Base-by-base conservation (phyloP, 1,140 invertebrate genomes). In the Ectropis grisescens region DNA sequence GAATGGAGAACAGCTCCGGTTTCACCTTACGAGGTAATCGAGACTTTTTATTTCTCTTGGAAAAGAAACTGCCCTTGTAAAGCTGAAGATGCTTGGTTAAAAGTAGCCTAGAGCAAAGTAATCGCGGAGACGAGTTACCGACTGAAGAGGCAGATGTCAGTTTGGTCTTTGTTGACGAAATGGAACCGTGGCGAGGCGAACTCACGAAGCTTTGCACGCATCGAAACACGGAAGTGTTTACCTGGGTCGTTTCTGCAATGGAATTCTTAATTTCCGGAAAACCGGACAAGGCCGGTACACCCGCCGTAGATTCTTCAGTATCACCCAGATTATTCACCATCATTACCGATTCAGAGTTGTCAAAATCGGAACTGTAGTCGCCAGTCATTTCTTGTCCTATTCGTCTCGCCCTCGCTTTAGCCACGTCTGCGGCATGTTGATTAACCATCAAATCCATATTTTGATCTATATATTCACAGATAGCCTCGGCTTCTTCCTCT, bases 161-260 rank as follows among this genome's bases (percentile, higher is more conserved):
- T 27, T 46, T 55, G 5, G 37, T 29, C 23, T 37, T 36, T 1
- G 41, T 36, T 11, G 59, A 58, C 0, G 55, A 58, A 7, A 54
- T 44, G 1, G 64, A 67, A 19, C 50, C 58, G 7, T 62, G 61
- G 2, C 45, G 37, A 0, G 61, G 66, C 6, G 71, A 69, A 35
- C 56, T 72, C 4, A 58, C 26, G 35, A 68, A 70, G 3, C 58
- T 57, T 9, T 56, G 58, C 37, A 76, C 71, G 37, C 45, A 61
- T 54, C 54, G 56, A 15, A 50, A 74, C 4, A 66, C 25, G 27
- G n/a, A n/a, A n/a, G n/a, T n/a, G n/a, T n/a, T n/a, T n/a, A n/a
- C n/a, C n/a, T n/a, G n/a, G n/a, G n/a, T n/a, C n/a, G n/a, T n/a
- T n/a, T n/a, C n/a, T n/a, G 15, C 57, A 42, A n/a, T 13, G 11